Evolutionary conservation across 2,113 vertebrate genomes (phyloP).

Genomic region (Lutjanus erythropterus): DNA sequence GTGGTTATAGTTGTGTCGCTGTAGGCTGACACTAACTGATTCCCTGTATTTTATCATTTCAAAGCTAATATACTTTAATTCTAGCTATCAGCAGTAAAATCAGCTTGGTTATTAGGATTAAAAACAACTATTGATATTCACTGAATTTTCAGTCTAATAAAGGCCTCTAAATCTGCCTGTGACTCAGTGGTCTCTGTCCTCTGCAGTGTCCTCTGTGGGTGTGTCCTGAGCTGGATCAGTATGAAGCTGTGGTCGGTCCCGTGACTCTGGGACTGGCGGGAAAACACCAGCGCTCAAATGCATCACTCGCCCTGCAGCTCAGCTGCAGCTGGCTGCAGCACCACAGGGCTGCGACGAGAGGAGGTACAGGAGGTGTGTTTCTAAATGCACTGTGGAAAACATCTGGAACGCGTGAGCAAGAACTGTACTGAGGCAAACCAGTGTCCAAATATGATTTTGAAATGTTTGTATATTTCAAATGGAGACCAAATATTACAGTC

Average conservation of each 20-base stretch:
- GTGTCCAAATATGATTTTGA: neutral
- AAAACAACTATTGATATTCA: neutral
- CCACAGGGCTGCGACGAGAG: neutral
- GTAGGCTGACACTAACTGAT: neutral
- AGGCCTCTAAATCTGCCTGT: neutral
- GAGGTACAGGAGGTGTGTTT: neutral
- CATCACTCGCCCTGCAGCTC: conserved; percentile 59
- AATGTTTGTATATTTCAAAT: neutral
- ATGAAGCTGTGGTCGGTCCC: conserved; percentile 50
- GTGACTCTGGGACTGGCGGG: conserved; percentile 87
- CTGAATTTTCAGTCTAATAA: neutral
- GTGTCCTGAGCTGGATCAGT: conserved; percentile 85
- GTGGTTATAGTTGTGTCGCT: neutral
- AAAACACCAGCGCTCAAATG: conserved; percentile 88
- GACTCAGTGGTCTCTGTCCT: neutral
- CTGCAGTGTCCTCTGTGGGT: conserved; percentile 57
- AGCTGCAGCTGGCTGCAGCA: conserved; percentile 33
- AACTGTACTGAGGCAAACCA: neutral
- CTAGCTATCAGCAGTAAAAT: neutral
- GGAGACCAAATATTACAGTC: neutral
- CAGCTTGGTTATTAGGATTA: neutral
- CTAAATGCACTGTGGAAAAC: neutral
- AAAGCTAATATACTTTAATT: neutral
- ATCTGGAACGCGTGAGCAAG: neutral
- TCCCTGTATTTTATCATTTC: neutral